These are phyloP conservation scores for Diploptera punctata DNA, from an alignment of 2,888 invertebrate species.

Conservation along the genomic window DNA sequence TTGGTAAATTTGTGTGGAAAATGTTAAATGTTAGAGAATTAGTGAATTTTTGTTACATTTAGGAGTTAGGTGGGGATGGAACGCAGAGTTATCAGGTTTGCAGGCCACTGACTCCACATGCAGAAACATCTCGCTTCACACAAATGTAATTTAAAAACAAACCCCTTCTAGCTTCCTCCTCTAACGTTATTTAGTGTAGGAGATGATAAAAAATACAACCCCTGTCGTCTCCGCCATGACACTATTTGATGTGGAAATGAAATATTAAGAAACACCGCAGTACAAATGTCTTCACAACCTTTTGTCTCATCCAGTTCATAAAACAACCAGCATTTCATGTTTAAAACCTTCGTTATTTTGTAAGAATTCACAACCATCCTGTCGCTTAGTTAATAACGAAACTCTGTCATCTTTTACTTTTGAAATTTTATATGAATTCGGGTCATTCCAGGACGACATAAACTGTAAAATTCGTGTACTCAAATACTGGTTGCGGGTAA, in stretches of 20 bases:
- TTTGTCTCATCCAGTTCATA: background rate
- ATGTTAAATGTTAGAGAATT: no score
- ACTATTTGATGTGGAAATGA: background rate
- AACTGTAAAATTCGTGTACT: no score
- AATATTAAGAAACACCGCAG: background rate
- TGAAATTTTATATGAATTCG: no score
- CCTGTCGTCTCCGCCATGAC: background rate
- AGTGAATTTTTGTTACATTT: no score
- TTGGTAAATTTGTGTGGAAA: no score
- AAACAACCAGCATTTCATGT: background rate
- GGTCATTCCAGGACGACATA: no score
- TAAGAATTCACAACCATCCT: no score
- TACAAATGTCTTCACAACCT: background rate
- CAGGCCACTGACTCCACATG: constrained; percentile 16
- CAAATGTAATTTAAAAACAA: constrained; percentile 26
- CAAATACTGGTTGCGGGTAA: no score
- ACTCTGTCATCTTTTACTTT: no score
- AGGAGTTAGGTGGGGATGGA: no score
- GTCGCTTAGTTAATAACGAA: no score
- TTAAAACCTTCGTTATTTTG: no score
- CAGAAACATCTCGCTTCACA: constrained; percentile 8
- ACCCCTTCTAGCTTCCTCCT: background rate
- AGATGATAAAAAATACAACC: constrained; percentile 21
- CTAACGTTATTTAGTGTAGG: background rate
- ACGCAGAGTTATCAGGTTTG: constrained; percentile 26